These are phyloP conservation scores for Phaethornis superciliosus DNA, from an alignment of 2,113 vertebrate genomes.

Conservation along the genomic window DNA sequence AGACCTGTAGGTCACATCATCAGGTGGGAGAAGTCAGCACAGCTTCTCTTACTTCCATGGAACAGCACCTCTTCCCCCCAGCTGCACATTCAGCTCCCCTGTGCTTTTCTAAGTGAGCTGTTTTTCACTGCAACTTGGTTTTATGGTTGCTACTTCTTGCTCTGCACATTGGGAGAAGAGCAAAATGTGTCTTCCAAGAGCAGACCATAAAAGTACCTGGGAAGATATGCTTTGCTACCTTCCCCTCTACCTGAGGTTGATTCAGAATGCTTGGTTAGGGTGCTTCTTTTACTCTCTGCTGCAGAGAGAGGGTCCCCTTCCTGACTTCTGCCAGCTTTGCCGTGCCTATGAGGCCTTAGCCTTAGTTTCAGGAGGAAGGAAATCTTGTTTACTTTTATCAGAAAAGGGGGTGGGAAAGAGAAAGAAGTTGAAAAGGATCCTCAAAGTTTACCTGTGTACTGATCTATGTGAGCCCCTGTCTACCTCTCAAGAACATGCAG, in stretches of 20 bases:
- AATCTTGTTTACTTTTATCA: neutral
- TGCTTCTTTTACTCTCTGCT: neutral
- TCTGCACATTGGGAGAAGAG: neutral
- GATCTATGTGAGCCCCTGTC: neutral
- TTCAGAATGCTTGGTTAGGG: neutral
- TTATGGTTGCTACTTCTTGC: neutral
- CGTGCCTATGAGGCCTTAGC: neutral
- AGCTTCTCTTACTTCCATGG: neutral
- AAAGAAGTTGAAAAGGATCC: neutral
- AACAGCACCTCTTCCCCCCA: neutral
- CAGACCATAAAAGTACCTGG: neutral
- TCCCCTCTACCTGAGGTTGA: neutral
- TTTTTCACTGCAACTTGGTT: neutral
- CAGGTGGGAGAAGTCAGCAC: neutral
- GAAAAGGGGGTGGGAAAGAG: too few species aligned
- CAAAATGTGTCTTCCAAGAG: neutral
- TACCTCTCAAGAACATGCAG: neutral
- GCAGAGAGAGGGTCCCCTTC: neutral
- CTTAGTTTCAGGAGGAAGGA: neutral
- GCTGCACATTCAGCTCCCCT: neutral
- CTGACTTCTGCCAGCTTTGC: neutral
- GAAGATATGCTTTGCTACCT: neutral
- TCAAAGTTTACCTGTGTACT: neutral
- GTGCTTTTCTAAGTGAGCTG: neutral
- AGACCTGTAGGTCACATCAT: neutral